These are phyloP conservation scores for Aphyosemion australe DNA, from an alignment of 2,113 vertebrate species.

Conservation along the genomic window DNA sequence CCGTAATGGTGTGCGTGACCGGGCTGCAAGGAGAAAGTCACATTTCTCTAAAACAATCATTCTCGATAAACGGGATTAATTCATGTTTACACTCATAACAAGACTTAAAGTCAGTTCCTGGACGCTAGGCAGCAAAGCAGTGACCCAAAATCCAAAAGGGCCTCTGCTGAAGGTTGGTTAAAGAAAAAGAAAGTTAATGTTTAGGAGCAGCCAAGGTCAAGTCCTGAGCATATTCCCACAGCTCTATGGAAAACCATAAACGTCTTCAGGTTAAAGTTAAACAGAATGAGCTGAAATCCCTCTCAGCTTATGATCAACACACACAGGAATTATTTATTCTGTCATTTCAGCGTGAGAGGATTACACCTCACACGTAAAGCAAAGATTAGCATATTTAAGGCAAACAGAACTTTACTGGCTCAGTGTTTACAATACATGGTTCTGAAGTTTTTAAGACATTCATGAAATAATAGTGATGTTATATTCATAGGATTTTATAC, in stretches of 20 bases:
- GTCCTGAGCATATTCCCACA: background rate
- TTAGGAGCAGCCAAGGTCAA: background rate
- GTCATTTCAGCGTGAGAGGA: background rate
- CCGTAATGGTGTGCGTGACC: background rate
- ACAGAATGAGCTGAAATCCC: background rate
- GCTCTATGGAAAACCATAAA: background rate
- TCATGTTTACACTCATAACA: no score
- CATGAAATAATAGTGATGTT: background rate
- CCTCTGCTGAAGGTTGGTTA: background rate
- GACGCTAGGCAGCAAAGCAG: background rate
- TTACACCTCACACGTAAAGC: background rate
- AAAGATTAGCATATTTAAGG: background rate
- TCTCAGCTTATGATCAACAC: background rate
- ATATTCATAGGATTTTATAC: no score
- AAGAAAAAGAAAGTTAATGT: background rate
- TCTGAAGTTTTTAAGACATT: no score
- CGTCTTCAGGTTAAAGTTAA: background rate
- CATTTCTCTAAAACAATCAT: no score
- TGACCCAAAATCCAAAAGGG: no score
- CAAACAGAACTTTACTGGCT: background rate
- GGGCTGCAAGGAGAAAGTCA: no score
- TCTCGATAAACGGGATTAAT: no score
- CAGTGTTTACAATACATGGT: no score
- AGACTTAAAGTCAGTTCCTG: no score
- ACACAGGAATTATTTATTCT: no score